Base-by-base conservation (phyloP, 2,888 invertebrate genomes). In the Drosophila neonasuta region DNA sequence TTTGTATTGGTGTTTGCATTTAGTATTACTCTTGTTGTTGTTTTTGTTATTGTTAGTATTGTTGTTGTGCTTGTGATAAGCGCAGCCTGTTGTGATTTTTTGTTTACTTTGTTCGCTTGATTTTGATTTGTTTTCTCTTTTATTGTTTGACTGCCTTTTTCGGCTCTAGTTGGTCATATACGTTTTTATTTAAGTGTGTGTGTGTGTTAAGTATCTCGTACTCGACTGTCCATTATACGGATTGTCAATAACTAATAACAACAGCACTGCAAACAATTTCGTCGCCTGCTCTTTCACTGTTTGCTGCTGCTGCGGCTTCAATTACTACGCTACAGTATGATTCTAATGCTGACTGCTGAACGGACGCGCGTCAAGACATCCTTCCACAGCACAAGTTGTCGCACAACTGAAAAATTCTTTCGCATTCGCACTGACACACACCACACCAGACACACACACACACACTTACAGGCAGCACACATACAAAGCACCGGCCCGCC, bases 361-460 rank as follows among this genome's bases (percentile, higher is more conserved):
- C 88, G 85, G 88, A 89, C 88, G 88, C 88, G 89, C 90, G 92
- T 92, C 89, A 92, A 90, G 88, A 88, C 88, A 83, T 88, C 88
- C 85, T 88, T 79, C 89, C 92, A 88, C 89, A 92, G 92, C 93
- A 93, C 92, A 93, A 92, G 92, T 92, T 93, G 93, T 92, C 93
- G 92, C 92, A 93, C 91, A 92, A 93, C 93, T 93, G 89, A 90
- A 60, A 69, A 82, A 79, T 79, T 87, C 81, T 78, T 79, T 84
- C 74, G 75, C 82, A 77, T 79, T 81, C 67, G 80, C 82, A 84
- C 67, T 65, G 75, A 39, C 67, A 60, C 54, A 36, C 36, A 36
- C n/a, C 36, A 36, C n/a, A n/a, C 36, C 4, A 4, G n/a, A n/a
- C 5, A 36, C n/a, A 36, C 36, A 36, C 75, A 49, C 45, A 61